Percentiles rank a stretch among this genome's conserved stretches.
phyloP scores from a whole-genome alignment of 2,888 invertebrate genomes.

The Anthophora plumipes region DNA sequence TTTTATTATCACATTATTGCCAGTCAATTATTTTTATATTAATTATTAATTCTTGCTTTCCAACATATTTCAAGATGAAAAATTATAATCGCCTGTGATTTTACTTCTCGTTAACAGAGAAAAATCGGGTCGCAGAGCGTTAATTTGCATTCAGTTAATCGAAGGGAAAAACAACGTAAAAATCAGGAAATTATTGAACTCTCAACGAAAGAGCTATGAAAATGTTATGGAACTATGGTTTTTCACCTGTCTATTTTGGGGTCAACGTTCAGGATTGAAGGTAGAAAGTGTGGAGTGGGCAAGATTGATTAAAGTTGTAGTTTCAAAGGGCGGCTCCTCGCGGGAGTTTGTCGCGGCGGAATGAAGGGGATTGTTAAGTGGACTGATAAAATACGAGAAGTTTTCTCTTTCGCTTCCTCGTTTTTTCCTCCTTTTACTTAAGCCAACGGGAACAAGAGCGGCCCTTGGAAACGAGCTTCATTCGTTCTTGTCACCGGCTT shows the following conservation, averaged over 20 bases:
- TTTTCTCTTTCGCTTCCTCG: conserved; percentile 49
- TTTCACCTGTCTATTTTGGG: conserved; percentile 1
- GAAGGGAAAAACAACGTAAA: not conserved
- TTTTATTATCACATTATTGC: too few species aligned
- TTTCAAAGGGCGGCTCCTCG: conserved; percentile 46
- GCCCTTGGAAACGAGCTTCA: conserved; percentile 66
- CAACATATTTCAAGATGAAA: too few species aligned
- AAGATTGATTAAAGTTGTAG: conserved; percentile 58
- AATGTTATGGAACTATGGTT: too few species aligned
- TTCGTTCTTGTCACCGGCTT: conserved; percentile 73
- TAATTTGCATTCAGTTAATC: too few species aligned
- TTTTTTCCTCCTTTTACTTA: conserved; percentile 42
- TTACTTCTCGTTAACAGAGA: too few species aligned
- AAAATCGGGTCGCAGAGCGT: too few species aligned
- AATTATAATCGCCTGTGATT: too few species aligned
- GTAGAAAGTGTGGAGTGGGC: not conserved
- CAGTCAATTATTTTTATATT: too few species aligned
- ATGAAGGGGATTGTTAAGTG: conserved; percentile 58
- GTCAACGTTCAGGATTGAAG: conserved; percentile 43
- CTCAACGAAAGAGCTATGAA: not conserved
- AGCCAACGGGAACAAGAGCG: conserved; percentile 57
- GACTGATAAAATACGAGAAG: conserved; percentile 60
- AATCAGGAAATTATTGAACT: not conserved
- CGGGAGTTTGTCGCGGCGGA: conserved; percentile 50
- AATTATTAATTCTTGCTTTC: too few species aligned